Conservation (phyloP, 2,113 vertebrate species). For the Balaeniceps rex region DNA sequence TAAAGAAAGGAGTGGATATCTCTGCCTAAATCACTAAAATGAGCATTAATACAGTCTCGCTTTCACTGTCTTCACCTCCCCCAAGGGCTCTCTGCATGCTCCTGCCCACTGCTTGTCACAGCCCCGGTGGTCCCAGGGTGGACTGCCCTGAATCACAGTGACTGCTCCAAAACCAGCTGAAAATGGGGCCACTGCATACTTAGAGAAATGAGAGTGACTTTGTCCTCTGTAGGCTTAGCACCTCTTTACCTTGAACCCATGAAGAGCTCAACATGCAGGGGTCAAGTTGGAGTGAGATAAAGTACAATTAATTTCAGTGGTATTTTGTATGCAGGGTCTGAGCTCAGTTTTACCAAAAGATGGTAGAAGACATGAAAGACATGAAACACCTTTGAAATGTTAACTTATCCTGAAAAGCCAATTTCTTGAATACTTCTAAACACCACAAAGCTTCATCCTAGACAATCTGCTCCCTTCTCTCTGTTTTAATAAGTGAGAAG, state of each 20-base stretch:
- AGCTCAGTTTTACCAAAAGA: neutral
- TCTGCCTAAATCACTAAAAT: neutral
- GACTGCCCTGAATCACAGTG: neutral
- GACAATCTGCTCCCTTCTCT: neutral
- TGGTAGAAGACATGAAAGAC: no score
- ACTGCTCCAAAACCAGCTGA: neutral
- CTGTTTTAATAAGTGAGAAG: slow-evolving; percentile 36
- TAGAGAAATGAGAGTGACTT: neutral
- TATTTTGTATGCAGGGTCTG: neutral
- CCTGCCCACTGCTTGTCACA: neutral
- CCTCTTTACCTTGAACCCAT: neutral
- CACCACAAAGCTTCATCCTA: neutral
- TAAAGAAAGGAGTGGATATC: neutral
- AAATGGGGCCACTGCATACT: neutral
- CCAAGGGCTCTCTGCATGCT: neutral
- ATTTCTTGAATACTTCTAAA: neutral
- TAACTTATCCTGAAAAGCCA: neutral
- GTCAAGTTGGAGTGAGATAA: neutral
- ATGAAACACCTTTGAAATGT: slow-evolving; percentile 34
- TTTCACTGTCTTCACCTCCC: neutral
- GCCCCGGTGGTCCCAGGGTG: neutral
- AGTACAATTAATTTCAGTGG: neutral
- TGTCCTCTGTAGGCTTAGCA: neutral
- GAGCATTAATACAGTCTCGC: neutral
- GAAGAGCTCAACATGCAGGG: neutral